A percentile compares a stretch with the other conserved stretches of the same genome.
phyloP scores from a whole-genome alignment of 2,113 vertebrate species.

The Zosterops pallidus region DNA sequence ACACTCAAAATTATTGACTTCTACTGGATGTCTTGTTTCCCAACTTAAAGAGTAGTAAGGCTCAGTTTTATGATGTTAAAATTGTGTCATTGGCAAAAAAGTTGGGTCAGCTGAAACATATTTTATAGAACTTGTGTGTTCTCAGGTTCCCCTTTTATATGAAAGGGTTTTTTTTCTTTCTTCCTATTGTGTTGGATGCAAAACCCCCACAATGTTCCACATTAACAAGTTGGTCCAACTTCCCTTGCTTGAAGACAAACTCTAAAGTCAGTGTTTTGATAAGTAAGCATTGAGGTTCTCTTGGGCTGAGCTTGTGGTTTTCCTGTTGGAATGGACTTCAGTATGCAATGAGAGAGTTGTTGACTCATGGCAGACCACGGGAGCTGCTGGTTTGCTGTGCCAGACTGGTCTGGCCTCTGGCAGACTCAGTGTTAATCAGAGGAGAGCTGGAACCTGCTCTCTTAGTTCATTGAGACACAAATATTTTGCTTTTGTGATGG shows the following conservation, averaged over 20 bases:
- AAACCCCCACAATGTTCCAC: not conserved
- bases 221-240: not conserved
- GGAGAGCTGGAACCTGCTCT: not conserved
- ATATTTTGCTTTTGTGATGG: not conserved
- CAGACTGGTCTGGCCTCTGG: not conserved
- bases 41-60: not conserved
- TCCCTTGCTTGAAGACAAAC: not conserved
- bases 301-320: not conserved
- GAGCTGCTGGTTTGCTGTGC: not conserved
- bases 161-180: not conserved
- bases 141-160: not conserved
- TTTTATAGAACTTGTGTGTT: not conserved
- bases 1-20: not conserved
- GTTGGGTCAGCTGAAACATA: not conserved
- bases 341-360: not conserved
- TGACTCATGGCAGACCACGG: rapidly evolving
- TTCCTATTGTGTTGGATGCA: not conserved
- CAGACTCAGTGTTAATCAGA: not conserved
- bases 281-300: not conserved
- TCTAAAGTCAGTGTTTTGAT: not conserved
- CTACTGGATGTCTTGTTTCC: not conserved
- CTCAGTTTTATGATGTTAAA: not conserved
- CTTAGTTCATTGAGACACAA: not conserved
- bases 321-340: not conserved
- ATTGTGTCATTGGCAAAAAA: not conserved